A percentile compares a stretch with the other conserved stretches of the same genome.
phyloP scores from a whole-genome alignment of 2,888 invertebrate genomes.

The Drosophila tanythrix region DNA sequence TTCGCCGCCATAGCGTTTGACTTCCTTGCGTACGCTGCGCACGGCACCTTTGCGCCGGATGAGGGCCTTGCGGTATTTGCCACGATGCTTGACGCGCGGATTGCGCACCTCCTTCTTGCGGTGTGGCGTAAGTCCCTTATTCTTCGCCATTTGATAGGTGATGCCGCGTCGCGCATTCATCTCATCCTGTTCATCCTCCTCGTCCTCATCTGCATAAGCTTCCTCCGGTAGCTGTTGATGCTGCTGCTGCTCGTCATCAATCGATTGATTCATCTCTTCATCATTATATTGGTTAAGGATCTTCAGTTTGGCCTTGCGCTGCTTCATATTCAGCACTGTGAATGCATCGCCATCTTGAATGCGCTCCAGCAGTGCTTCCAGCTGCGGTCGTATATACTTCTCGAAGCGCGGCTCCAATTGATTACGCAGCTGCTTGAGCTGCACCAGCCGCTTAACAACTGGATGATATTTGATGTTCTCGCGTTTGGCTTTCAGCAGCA shows the following conservation, averaged over 20 bases:
- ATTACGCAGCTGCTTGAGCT: conserved; percentile 91
- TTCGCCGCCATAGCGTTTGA: conserved; percentile 95
- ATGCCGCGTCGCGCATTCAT: conserved; percentile 90
- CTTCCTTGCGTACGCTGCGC: conserved; percentile 92
- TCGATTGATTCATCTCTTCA: neutral
- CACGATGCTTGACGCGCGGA: conserved; percentile 97
- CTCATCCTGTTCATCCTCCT: conserved; percentile 82
- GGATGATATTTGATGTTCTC: conserved; percentile 92
- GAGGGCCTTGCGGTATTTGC: conserved; percentile 96
- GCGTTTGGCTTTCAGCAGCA: conserved; percentile 92
- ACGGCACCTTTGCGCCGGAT: conserved; percentile 97
- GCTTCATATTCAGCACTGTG: conserved; percentile 63
- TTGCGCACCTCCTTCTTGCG: conserved; percentile 96
- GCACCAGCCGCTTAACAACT: conserved; percentile 93
- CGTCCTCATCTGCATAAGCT: conserved; percentile 83
- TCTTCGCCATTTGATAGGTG: conserved; percentile 97
- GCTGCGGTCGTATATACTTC: conserved; percentile 88
- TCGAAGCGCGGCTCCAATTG: conserved; percentile 90
- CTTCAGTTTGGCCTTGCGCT: conserved; percentile 60
- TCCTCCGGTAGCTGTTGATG: conserved; percentile 51
- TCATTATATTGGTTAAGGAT: conserved; percentile 59
- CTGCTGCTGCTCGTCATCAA: neutral
- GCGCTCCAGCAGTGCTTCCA: conserved; percentile 87
- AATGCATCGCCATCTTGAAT: conserved; percentile 84
- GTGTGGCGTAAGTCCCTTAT: conserved; percentile 96